These are phyloP conservation scores for Netelia melanura DNA, from an alignment of 2,888 invertebrate species.

Conservation along the genomic window DNA sequence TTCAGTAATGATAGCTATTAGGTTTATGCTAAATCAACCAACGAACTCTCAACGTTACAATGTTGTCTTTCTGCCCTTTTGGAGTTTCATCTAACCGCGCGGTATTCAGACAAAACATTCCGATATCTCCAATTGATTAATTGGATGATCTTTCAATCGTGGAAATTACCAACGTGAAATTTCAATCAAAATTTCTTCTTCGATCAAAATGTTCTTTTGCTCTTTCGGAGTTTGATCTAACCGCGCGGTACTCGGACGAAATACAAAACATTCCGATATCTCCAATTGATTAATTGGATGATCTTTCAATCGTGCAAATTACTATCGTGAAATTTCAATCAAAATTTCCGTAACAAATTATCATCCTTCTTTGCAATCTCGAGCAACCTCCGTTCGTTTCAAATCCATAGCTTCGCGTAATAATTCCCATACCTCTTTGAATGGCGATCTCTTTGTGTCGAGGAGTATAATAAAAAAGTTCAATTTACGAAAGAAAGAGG, in stretches of 20 bases:
- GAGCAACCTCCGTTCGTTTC: neutral
- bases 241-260: neutral
- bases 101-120: neutral
- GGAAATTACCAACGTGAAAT: neutral
- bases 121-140: neutral
- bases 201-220: too few relatives aligned
- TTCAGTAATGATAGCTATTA: slow-evolving; percentile 64
- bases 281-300: neutral
- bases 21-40: slow-evolving; percentile 60
- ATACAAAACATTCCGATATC: neutral
- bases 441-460: slow-evolving; percentile 34
- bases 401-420: neutral
- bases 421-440: slow-evolving; percentile 17
- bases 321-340: neutral
- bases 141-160: neutral
- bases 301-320: neutral
- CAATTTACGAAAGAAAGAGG: slow-evolving; percentile 36
- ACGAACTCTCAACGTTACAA: slow-evolving; percentile 30
- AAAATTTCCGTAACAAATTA: neutral
- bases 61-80: slow-evolving; percentile 36
- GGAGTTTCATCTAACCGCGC: slow-evolving; percentile 35
- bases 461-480: slow-evolving; percentile 59
- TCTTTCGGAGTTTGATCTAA: slow-evolving; percentile 28
- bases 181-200: too few relatives aligned
- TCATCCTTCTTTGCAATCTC: neutral